Percentiles rank a stretch among this genome's conserved stretches.
Conservation (phyloP, 1,140 invertebrate genomes). For the Maconellicoccus hirsutus region DNA sequence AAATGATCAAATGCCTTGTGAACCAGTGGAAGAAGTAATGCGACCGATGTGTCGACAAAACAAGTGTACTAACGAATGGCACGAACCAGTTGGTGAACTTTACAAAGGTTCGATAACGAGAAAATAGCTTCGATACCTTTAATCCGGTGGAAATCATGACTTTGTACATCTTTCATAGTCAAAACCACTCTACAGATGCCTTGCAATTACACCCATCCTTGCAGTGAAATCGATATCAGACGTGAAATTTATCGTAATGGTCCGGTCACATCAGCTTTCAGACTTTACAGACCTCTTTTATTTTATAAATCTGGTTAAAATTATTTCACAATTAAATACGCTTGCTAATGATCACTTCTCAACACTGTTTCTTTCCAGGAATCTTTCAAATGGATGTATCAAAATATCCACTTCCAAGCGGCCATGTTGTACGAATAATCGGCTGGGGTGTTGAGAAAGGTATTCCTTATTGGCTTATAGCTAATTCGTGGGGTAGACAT, state of each 20-base stretch:
- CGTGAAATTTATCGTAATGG: neutral
- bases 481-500: constrained; percentile 83
- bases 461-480: constrained; percentile 72
- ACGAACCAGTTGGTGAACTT: neutral
- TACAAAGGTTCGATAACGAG: neutral
- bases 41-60: neutral
- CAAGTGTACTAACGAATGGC: neutral
- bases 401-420: too few species aligned
- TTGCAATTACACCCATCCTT: neutral
- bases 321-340: too few species aligned
- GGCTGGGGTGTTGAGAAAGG: constrained; percentile 48
- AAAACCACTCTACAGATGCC: neutral
- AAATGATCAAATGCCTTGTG: neutral
- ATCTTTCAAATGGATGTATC: too few species aligned
- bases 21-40: neutral
- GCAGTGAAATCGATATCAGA: neutral
- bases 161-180: neutral
- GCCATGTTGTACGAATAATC: constrained; percentile 78
- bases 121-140: too few species aligned
- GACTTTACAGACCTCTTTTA: neutral
- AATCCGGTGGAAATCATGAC: too few species aligned
- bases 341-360: too few species aligned
- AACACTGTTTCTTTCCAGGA: too few species aligned
- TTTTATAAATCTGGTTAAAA: neutral
- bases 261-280: neutral